These are phyloP conservation scores for Melolontha melolontha DNA, from an alignment of 2,888 invertebrate genomes.

Conservation along the genomic window DNA sequence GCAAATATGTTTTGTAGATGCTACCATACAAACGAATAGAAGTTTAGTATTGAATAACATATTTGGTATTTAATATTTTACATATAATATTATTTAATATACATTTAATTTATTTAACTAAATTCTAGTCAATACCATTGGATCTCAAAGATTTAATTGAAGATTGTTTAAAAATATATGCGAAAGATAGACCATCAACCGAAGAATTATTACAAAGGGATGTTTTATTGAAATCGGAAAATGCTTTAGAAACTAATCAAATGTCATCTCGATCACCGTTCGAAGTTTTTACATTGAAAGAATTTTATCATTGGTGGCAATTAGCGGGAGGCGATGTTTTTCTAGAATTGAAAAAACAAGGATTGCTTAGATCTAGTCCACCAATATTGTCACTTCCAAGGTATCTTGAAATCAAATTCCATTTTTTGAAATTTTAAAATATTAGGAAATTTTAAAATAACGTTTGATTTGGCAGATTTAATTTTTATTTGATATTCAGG, in stretches of 20 bases:
- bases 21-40: no score
- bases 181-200: slow-evolving; percentile 73
- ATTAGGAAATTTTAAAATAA: no score
- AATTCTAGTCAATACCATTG: slow-evolving; percentile 69
- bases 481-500: no score
- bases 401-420: slow-evolving; percentile 61
- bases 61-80: no score
- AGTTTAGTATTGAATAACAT: no score
- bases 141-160: slow-evolving; percentile 75
- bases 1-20: no score
- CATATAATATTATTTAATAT: slow-evolving; percentile 38
- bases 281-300: slow-evolving; percentile 73
- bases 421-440: no score
- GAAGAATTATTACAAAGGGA: slow-evolving; percentile 70
- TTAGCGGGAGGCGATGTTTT: slow-evolving; percentile 95
- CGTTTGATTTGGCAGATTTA: no score
- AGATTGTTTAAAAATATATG: slow-evolving; percentile 77
- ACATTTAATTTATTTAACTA: slow-evolving; percentile 37
- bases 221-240: slow-evolving; percentile 67
- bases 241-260: background rate
- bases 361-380: slow-evolving; percentile 87
- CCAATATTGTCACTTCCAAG: slow-evolving; percentile 84
- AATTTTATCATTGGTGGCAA: slow-evolving; percentile 95
- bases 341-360: slow-evolving; percentile 89
- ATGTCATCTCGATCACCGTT: slow-evolving; percentile 48